A percentile compares a stretch with the other conserved stretches of the same genome.
Evolutionary conservation across 2,797 vertebrate species (phyloP).

Genomic region (Valencia hispanica): DNA sequence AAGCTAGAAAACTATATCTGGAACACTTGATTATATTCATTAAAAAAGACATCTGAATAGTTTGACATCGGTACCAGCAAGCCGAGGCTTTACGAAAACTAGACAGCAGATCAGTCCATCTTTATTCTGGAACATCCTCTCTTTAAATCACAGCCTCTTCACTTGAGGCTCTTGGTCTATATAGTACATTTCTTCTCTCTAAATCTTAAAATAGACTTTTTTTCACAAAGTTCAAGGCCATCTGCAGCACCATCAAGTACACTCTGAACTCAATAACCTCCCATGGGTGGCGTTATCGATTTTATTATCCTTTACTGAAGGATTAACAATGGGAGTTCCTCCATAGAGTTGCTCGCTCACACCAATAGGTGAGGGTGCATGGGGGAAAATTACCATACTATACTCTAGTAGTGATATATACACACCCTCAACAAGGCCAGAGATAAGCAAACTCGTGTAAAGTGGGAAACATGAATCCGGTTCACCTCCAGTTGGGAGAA

Average conservation of each 20-base stretch:
- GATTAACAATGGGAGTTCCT: slow-evolving; percentile 59
- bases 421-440: slow-evolving; percentile 45
- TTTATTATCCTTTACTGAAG: slow-evolving; percentile 67
- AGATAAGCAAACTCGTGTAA: slow-evolving; percentile 71
- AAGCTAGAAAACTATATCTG: background rate
- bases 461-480: slow-evolving; percentile 50
- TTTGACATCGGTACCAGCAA: background rate
- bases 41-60: background rate
- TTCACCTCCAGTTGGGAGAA: slow-evolving; percentile 67
- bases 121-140: slow-evolving; percentile 11
- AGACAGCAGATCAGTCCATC: background rate
- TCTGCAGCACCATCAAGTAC: slow-evolving; percentile 43
- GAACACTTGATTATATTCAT: background rate
- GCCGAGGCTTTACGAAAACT: background rate
- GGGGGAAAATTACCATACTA: slow-evolving; percentile 52
- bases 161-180: slow-evolving; percentile 28
- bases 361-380: slow-evolving; percentile 34
- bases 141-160: slow-evolving; percentile 26
- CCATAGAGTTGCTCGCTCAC: slow-evolving; percentile 52
- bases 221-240: slow-evolving; percentile 62
- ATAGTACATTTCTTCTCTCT: slow-evolving; percentile 6
- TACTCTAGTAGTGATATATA: slow-evolving; percentile 57
- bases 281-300: slow-evolving; percentile 63
- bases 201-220: slow-evolving; percentile 35
- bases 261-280: slow-evolving; percentile 53